Evolutionary conservation across 2,797 vertebrate genomes (phyloP), one percentile per base, ranked within the genome.

Genomic region (Balearica regulorum): DNA sequence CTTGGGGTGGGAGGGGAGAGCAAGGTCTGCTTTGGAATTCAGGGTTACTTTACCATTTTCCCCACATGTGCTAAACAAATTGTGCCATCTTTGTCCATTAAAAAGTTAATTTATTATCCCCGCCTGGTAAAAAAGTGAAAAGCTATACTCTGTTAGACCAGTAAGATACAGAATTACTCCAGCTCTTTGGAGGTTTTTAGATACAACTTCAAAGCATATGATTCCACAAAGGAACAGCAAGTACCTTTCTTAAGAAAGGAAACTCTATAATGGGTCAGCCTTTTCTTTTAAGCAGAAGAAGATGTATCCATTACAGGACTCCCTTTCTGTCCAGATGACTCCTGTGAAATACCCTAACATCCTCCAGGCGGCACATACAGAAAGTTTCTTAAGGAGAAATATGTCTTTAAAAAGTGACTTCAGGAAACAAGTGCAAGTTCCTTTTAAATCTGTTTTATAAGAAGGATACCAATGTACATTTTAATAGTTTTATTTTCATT

Each of bases 391-490:
- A 94, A 51, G 79, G 57, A 95, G 18, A 86, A 83, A 43, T 3
- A 68, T 0, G 14, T 55, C 79, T 94, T 41, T 6, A 65, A 90
- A 55, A 92, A 89, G 69, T 66, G n/a, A 94, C 76, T 86, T 88
- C 87, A 44, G 60, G 68, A 84, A 95, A 83, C 51, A 83, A 89
- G 41, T 24, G 24, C n/a, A 58, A 92, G 48, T 73, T 95, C 87
- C 81, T 97, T 93, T 91, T 26, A 80, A 61, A 83, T 71, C 51
- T 85, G 75, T 90, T 95, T 93, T 83, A 93, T 89, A 96, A 95
- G 89, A 97, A 96, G 83, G 85, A 97, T 97, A 96, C 95, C 86
- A 87, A 68, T 85, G 80, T 96, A 93, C 80, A 93, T 93, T 96
- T 96, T 71, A 91, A 75, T 65, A 82, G 57, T 68, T 96, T 97